Percentiles rank a stretch among this genome's conserved stretches.
These are phyloP conservation scores for Heliconius sara DNA, from an alignment of 2,888 invertebrate genomes.

Conservation along the genomic window DNA sequence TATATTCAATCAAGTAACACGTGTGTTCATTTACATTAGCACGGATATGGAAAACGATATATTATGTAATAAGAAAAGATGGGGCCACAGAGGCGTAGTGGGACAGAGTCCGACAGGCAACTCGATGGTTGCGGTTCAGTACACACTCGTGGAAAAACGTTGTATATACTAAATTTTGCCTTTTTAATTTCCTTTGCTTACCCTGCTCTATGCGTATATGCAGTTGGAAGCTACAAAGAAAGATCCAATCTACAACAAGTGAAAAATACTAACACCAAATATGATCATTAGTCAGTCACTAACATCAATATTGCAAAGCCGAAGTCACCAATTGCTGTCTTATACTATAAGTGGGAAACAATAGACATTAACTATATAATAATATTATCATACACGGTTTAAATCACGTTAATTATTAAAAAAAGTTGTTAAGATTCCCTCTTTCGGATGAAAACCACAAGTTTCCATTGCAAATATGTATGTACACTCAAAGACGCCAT, in stretches of 20 bases:
- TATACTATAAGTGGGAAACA: neutral
- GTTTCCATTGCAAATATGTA: too few species aligned
- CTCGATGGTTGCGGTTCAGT: neutral
- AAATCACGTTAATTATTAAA: too few species aligned
- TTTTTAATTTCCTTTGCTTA: too few species aligned
- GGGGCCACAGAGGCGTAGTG: neutral
- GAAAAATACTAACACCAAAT: too few species aligned
- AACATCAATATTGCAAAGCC: slow-evolving; percentile 1
- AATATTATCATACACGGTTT: too few species aligned
- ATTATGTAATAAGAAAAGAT: neutral
- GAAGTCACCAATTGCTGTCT: neutral
- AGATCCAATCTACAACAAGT: neutral
- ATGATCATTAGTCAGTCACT: neutral
- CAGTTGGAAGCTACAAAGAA: neutral
- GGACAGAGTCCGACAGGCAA: neutral
- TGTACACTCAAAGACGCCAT: neutral
- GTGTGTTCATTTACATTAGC: neutral
- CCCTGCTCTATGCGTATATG: too few species aligned
- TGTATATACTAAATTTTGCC: neutral
- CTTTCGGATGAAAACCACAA: too few species aligned
- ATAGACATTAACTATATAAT: too few species aligned
- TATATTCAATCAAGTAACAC: too few species aligned
- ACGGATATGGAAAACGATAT: slow-evolving; percentile 6
- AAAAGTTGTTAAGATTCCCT: too few species aligned
- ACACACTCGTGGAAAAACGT: neutral